These are phyloP conservation scores for Hypomesus transpacificus DNA, from an alignment of 2,113 vertebrate genomes.

Conservation along the genomic window DNA sequence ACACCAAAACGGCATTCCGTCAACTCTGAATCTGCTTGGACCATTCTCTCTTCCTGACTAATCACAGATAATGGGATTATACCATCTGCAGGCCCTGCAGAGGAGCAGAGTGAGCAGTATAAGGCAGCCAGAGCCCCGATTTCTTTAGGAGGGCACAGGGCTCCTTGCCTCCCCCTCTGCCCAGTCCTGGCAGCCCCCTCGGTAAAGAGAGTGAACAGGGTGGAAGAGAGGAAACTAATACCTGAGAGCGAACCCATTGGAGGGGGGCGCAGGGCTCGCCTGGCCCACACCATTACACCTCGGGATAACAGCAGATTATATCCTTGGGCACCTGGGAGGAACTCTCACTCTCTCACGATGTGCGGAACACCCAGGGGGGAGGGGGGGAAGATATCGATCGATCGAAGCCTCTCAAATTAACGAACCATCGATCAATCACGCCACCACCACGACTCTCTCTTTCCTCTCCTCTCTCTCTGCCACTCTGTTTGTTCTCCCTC, in stretches of 20 bases:
- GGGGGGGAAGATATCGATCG: slow-evolving; percentile 59
- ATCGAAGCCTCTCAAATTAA: slow-evolving; percentile 75
- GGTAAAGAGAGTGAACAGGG: slow-evolving; percentile 89
- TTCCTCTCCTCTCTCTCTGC: slow-evolving; percentile 68
- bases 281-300: slow-evolving; percentile 49
- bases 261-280: slow-evolving; percentile 65
- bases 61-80: slow-evolving; percentile 53
- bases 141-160: slow-evolving; percentile 76
- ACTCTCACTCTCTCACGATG: slow-evolving; percentile 55
- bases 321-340: slow-evolving; percentile 66
- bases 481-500: slow-evolving; percentile 54
- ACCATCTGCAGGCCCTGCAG: slow-evolving; percentile 73
- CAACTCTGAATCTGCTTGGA: slow-evolving; percentile 36
- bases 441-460: slow-evolving; percentile 60
- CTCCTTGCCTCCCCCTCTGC: slow-evolving; percentile 81
- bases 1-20: too few species aligned
- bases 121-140: slow-evolving; percentile 62
- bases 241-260: slow-evolving; percentile 85
- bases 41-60: slow-evolving; percentile 45
- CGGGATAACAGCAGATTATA: slow-evolving; percentile 69
- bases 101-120: slow-evolving; percentile 68
- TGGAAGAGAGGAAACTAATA: slow-evolving; percentile 85
- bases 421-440: slow-evolving; percentile 73
- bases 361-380: slow-evolving; percentile 57
- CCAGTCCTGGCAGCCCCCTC: slow-evolving; percentile 75